phyloP scores from a whole-genome alignment of 2,113 vertebrate genomes.

The Peucedramus taeniatus region DNA sequence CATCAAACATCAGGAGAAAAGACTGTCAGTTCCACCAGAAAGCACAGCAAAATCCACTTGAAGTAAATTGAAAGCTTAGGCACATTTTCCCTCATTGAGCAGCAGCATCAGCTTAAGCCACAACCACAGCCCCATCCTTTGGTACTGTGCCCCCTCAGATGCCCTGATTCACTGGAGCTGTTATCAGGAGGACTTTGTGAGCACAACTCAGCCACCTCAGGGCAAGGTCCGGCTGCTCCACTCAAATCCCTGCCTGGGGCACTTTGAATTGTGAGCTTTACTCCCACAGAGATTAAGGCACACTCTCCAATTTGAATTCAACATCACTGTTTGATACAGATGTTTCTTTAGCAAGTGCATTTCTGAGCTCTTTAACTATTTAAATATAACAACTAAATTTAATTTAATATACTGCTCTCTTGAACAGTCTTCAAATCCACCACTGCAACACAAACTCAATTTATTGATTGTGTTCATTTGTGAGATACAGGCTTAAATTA shows the following conservation, averaged over 20 bases:
- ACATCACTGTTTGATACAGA: neutral
- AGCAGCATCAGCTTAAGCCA: neutral
- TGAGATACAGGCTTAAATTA: neutral
- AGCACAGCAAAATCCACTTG: neutral
- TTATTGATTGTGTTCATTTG: neutral
- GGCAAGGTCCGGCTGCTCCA: neutral
- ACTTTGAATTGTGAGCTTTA: neutral
- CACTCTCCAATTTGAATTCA: neutral
- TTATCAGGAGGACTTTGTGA: neutral
- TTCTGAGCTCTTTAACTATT: neutral
- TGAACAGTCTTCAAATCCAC: neutral
- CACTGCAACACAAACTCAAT: neutral
- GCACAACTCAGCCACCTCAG: too few relatives aligned
- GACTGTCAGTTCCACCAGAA: neutral
- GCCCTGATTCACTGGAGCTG: neutral
- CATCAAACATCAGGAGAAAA: neutral
- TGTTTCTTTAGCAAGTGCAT: neutral
- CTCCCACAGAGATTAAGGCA: rapidly evolving
- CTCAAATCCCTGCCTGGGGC: neutral
- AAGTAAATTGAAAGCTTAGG: neutral
- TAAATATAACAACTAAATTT: neutral
- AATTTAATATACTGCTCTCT: neutral
- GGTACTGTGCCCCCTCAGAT: neutral
- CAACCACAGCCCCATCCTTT: rapidly evolving
- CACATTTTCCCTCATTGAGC: neutral